These are phyloP conservation scores for Myzus persicae DNA, from an alignment of 1,140 invertebrate species.

Conservation along the genomic window DNA sequence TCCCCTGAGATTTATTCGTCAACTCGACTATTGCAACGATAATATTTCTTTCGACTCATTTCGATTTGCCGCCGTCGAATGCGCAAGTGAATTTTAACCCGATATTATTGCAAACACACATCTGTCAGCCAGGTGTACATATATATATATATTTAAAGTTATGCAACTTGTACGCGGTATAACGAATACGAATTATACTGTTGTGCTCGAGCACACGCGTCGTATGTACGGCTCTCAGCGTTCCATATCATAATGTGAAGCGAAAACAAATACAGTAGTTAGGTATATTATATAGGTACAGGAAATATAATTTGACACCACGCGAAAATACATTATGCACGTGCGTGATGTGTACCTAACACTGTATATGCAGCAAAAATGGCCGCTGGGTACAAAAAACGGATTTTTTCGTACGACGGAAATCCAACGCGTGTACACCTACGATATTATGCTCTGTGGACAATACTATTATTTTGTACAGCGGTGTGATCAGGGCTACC, in stretches of 20 bases:
- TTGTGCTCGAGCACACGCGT: background rate
- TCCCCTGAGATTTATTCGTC: background rate
- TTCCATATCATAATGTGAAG: background rate
- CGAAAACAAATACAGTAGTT: conserved; percentile 16
- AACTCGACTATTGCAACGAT: background rate
- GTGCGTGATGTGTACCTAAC: too few species aligned
- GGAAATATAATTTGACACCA: conserved; percentile 8
- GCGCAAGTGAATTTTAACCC: background rate
- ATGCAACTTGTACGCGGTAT: background rate
- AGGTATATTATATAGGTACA: background rate
- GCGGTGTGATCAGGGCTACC: background rate
- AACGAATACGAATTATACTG: background rate
- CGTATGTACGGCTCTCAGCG: background rate
- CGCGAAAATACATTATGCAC: background rate
- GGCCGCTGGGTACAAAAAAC: background rate
- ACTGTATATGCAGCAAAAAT: background rate
- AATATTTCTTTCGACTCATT: background rate
- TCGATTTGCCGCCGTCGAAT: background rate
- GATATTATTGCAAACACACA: background rate
- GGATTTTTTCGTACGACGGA: too few species aligned
- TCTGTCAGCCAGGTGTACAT: background rate
- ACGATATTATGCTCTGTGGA: too few species aligned
- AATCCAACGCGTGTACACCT: too few species aligned
- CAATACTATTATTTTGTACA: background rate
- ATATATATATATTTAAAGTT: background rate